Conservation (phyloP, 2,797 vertebrate species). For the Sparus aurata region DNA sequence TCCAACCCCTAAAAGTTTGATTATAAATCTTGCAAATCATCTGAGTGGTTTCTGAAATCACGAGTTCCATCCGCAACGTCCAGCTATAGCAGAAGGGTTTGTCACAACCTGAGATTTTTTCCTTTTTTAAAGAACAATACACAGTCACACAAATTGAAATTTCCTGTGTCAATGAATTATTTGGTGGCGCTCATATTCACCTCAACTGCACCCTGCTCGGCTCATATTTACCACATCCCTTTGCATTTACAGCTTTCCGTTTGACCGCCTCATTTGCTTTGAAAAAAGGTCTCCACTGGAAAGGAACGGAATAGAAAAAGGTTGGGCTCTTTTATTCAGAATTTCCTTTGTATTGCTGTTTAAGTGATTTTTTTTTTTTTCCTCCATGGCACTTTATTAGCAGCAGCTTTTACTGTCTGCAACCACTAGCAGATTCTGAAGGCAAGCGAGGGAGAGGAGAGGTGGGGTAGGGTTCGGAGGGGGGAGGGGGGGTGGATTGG, state of each 20-base stretch:
- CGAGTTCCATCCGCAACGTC: constrained; percentile 12
- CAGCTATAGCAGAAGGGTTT: constrained; percentile 37
- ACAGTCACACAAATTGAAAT: constrained; percentile 72
- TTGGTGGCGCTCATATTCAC: constrained; percentile 59
- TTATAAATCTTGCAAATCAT: constrained; percentile 67
- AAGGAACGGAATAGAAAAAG: constrained; percentile 37
- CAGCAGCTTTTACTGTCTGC: constrained; percentile 87
- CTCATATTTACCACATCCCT: constrained; percentile 58
- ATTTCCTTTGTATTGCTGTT: constrained; percentile 90
- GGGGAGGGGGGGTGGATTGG: constrained; percentile 47
- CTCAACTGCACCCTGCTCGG: constrained; percentile 27
- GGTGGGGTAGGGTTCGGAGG: constrained; percentile 39
- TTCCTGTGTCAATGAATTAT: constrained; percentile 75
- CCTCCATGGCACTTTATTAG: constrained; percentile 90
- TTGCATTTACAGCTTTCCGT: constrained; percentile 59
- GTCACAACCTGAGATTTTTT: constrained; percentile 46
- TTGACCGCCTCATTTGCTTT: constrained; percentile 63
- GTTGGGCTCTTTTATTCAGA: constrained; percentile 83
- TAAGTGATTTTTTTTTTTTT: constrained; percentile 80
- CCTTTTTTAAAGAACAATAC: constrained; percentile 38
- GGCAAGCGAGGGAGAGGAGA: constrained; percentile 28
- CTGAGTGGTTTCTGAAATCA: constrained; percentile 58
- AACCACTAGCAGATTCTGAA: constrained; percentile 73
- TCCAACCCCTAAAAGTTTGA: constrained; percentile 37
- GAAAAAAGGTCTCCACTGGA: constrained; percentile 78